phyloP scores from a whole-genome alignment of 2,113 vertebrate species.

The Cyprinodon tularosa region DNA sequence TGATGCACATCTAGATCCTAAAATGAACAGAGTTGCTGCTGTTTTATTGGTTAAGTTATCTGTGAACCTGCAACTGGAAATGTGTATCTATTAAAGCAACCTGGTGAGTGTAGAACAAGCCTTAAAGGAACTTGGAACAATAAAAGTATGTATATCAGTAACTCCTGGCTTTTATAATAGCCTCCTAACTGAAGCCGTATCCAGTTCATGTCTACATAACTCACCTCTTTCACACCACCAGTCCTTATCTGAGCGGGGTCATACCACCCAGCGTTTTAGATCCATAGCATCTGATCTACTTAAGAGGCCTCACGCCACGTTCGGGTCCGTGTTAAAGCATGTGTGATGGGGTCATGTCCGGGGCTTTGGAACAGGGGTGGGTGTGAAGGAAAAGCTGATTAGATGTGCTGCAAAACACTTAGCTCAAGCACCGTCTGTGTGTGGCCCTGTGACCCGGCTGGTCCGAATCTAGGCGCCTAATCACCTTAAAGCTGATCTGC shows the following conservation, averaged over 20 bases:
- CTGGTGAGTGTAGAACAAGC: background rate
- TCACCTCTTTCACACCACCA: constrained; percentile 16
- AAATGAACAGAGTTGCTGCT: too few relatives aligned
- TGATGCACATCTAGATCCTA: too few relatives aligned
- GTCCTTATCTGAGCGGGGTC: constrained; percentile 48
- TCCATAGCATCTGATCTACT: constrained; percentile 74
- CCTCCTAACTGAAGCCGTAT: constrained; percentile 14
- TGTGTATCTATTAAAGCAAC: background rate
- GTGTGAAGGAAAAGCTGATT: constrained; percentile 63
- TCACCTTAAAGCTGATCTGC: constrained; percentile 20
- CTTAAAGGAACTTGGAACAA: background rate
- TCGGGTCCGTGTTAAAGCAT: constrained; percentile 37
- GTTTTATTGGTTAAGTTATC: too few relatives aligned
- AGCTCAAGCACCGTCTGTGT: constrained; percentile 55
- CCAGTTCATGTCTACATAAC: constrained; percentile 21
- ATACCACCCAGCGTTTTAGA: constrained; percentile 68
- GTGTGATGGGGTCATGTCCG: constrained; percentile 66
- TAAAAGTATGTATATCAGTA: background rate
- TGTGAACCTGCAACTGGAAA: too few relatives aligned
- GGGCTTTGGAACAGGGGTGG: constrained; percentile 47
- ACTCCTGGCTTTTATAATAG: background rate
- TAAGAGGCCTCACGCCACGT: constrained; percentile 56
- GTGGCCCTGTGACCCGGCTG: constrained; percentile 58
- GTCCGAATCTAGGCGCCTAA: constrained; percentile 38
- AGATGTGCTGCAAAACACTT: constrained; percentile 67